Evolutionary conservation across 2,113 vertebrate genomes (phyloP).

Genomic region (Nannospalax galili): DNA sequence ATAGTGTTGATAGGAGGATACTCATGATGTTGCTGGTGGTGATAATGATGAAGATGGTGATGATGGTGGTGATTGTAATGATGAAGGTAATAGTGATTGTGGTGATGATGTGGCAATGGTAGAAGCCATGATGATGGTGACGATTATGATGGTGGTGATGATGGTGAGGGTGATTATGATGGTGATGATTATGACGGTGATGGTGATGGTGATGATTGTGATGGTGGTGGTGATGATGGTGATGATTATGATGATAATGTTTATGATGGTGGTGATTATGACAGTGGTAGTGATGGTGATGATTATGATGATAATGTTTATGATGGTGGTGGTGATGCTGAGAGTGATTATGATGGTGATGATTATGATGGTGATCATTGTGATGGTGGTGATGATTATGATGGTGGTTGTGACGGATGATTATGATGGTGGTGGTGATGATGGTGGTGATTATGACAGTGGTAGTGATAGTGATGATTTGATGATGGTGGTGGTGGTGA

Average conservation of each 20-base stretch:
- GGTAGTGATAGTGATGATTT: not conserved
- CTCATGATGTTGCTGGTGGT: fast-evolving
- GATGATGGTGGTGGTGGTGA: no score
- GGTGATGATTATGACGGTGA: fast-evolving
- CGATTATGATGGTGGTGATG: not conserved
- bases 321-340: fast-evolving
- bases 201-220: not conserved
- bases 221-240: not conserved
- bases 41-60: fast-evolving
- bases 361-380: fast-evolving
- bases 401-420: not conserved
- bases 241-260: not conserved
- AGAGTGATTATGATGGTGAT: fast-evolving
- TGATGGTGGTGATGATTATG: fast-evolving
- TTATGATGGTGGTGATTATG: not conserved
- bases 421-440: not conserved
- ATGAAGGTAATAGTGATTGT: fast-evolving
- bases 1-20: no score
- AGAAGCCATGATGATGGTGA: not conserved
- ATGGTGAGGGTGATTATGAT: not conserved
- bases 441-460: not conserved
- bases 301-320: not conserved
- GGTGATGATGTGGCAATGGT: fast-evolving
- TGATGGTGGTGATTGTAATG: fast-evolving
- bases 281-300: not conserved